Percentiles rank a stretch among this genome's conserved stretches.
Conservation (phyloP, 2,888 invertebrate genomes). For the Aspidapion aeneum region DNA sequence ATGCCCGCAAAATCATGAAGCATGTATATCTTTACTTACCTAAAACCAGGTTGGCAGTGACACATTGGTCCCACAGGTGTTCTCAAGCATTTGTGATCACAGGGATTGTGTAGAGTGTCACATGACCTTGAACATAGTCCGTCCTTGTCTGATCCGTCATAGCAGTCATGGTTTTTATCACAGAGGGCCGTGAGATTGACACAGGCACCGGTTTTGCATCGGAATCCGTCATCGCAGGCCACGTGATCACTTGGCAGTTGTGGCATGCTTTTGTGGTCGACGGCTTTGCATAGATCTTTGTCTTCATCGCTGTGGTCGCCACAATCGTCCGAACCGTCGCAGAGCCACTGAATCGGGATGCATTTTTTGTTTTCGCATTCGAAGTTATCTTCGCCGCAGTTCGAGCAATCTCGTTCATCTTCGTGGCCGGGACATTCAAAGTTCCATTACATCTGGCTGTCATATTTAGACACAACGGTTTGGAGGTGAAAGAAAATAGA, state of each 20-base stretch:
- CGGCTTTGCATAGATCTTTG: constrained; percentile 21
- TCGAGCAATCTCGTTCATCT: constrained; percentile 56
- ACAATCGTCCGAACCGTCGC: constrained; percentile 65
- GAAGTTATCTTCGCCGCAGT: constrained; percentile 52
- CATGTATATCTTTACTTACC: constrained; percentile 21
- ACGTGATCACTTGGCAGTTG: constrained; percentile 7
- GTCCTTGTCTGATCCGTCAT: constrained; percentile 67
- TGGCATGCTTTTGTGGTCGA: constrained; percentile 5
- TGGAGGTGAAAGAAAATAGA: constrained; percentile 53
- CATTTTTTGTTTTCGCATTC: constrained; percentile 58
- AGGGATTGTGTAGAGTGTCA: constrained; percentile 44
- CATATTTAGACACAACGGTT: constrained; percentile 52
- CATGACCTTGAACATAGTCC: constrained; percentile 58
- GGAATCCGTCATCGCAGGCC: constrained; percentile 49
- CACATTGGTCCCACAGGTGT: constrained; percentile 68
- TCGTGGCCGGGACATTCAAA: constrained; percentile 69
- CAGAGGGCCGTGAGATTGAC: constrained; percentile 62
- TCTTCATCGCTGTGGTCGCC: constrained; percentile 69
- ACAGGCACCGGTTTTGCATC: constrained; percentile 62
- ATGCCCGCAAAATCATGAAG: too few species aligned
- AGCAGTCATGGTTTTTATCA: constrained; percentile 60
- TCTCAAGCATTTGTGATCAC: constrained; percentile 57
- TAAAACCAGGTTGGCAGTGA: constrained; percentile 59
- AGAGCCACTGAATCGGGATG: constrained; percentile 55
- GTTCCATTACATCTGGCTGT: constrained; percentile 55